Percentiles rank a stretch among this genome's conserved stretches.
These are phyloP conservation scores for Aethes cnicana DNA, from an alignment of 2,888 invertebrate species.

Conservation along the genomic window DNA sequence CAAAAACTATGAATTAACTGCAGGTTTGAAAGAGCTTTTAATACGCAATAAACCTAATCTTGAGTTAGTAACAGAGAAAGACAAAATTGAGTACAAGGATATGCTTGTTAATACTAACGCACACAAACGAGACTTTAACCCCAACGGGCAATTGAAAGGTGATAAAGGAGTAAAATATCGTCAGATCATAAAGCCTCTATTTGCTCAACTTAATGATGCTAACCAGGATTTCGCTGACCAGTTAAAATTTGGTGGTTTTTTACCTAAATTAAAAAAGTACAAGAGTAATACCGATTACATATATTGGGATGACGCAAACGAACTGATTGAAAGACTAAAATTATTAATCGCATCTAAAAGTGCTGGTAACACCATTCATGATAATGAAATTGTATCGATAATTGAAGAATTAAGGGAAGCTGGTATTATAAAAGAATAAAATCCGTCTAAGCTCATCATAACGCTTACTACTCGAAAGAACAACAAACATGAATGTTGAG, in stretches of 20 bases:
- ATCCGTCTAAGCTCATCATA: neutral
- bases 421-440: constrained; percentile 13
- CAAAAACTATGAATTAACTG: constrained; percentile 20
- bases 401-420: constrained; percentile 6
- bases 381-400: constrained; percentile 10
- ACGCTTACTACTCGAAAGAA: neutral
- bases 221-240: neutral
- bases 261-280: constrained; percentile 1
- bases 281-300: constrained; percentile 3
- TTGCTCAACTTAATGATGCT: neutral
- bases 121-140: neutral
- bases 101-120: constrained; percentile 16
- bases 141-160: constrained; percentile 1
- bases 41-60: constrained; percentile 20
- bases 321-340: constrained; percentile 14
- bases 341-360: constrained; percentile 11
- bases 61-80: constrained; percentile 6
- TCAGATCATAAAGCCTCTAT: constrained; percentile 1
- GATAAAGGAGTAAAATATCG: constrained; percentile 7
- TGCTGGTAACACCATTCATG: constrained; percentile 18
- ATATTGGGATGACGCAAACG: constrained; percentile 18
- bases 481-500: neutral
- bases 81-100: constrained; percentile 29
- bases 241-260: neutral
- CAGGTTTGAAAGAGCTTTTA: constrained; percentile 24